phyloP scores from a whole-genome alignment of 2,888 invertebrate genomes.

The Trichacis sp. region DNA sequence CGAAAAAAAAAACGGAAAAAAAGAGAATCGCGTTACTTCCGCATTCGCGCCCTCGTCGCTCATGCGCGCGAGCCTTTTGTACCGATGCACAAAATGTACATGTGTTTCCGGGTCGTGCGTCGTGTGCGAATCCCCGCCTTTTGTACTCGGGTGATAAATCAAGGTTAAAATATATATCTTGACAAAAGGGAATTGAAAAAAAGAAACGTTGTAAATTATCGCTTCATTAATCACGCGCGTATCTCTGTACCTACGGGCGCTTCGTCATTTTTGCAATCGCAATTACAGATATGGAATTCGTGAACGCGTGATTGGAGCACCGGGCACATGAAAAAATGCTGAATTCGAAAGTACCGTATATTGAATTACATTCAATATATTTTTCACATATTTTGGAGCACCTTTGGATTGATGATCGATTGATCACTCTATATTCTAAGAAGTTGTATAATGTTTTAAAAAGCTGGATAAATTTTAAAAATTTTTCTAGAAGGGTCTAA shows the following conservation, averaged over 20 bases:
- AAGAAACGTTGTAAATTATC: background rate
- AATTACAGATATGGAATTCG: no score
- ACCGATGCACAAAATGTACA: background rate
- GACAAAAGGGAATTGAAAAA: slow-evolving; percentile 5
- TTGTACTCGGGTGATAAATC: slow-evolving; percentile 6
- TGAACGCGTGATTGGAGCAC: no score
- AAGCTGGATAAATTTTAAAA: no score
- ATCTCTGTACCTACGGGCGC: background rate
- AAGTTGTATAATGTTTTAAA: no score
- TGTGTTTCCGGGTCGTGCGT: slow-evolving; percentile 6
- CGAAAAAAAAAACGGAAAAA: no score
- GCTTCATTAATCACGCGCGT: slow-evolving; percentile 3
- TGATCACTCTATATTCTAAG: no score
- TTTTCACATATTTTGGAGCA: no score
- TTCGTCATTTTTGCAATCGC: background rate
- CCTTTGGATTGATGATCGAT: no score
- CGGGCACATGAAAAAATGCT: no score
- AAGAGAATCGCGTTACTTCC: slow-evolving; percentile 6
- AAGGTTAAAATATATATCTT: slow-evolving; percentile 6
- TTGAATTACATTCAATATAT: no score
- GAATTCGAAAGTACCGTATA: no score
- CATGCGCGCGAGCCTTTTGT: slow-evolving; percentile 2
- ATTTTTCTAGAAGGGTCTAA: no score
- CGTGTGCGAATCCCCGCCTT: background rate
- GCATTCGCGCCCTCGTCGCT: slow-evolving; percentile 9